Conservation (phyloP, 1,140 invertebrate genomes). For the Aphidius ervi region DNA sequence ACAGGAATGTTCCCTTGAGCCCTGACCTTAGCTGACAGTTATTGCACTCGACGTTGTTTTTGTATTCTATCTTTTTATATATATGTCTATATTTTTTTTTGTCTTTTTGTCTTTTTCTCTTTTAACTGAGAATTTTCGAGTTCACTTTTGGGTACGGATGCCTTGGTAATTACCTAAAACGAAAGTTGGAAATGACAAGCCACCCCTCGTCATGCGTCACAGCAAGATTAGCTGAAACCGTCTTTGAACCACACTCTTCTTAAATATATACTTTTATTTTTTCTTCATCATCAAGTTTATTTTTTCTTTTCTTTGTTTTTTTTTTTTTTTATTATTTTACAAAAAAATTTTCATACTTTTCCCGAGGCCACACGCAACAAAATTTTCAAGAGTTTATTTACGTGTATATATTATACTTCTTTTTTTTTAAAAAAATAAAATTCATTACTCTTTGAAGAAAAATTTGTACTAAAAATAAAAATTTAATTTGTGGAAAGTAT, state of each 20-base stretch:
- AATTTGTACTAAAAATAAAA: too few relatives aligned
- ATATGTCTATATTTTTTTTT: too few relatives aligned
- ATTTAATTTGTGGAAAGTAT: too few relatives aligned
- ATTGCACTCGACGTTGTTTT: too few relatives aligned
- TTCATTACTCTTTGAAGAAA: too few relatives aligned
- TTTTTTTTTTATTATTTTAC: not conserved
- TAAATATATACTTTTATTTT: not conserved
- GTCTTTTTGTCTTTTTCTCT: too few relatives aligned
- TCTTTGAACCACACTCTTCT: slow-evolving; percentile 8
- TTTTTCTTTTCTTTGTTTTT: not conserved
- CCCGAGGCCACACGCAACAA: not conserved
- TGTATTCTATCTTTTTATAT: too few relatives aligned
- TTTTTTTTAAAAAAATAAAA: too few relatives aligned
- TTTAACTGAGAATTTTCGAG: not conserved
- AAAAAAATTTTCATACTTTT: not conserved
- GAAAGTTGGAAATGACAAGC: slow-evolving; percentile 1
- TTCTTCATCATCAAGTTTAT: not conserved
- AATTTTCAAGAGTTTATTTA: slow-evolving; percentile 2
- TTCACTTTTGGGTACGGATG: not conserved
- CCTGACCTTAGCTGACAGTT: too few relatives aligned
- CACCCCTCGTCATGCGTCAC: slow-evolving; percentile 16
- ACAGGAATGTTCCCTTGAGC: too few relatives aligned
- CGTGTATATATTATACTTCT: not conserved
- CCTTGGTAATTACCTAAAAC: slow-evolving; percentile 16
- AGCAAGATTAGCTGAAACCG: slow-evolving; percentile 13